phyloP scores from a whole-genome alignment of 2,113 vertebrate genomes.

The Stigmatopora nigra region DNA sequence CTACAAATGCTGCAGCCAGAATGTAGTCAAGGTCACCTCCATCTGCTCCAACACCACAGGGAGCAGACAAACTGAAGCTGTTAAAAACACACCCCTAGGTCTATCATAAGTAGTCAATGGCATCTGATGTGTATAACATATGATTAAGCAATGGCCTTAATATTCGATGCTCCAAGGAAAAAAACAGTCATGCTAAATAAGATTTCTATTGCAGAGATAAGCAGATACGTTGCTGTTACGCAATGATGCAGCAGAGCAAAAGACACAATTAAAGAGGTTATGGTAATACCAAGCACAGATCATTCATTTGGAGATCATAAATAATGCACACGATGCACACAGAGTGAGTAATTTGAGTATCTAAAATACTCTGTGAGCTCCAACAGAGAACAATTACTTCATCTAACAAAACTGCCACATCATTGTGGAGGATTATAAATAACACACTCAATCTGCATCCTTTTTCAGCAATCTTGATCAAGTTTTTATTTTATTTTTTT shows the following conservation, averaged over 20 bases:
- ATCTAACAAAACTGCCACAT: slow-evolving; percentile 3
- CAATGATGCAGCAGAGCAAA: not conserved
- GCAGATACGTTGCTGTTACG: slow-evolving; percentile 5
- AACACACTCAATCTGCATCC: slow-evolving; percentile 1
- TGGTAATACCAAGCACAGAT: slow-evolving; percentile 8
- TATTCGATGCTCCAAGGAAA: slow-evolving; percentile 6
- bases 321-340: slow-evolving; percentile 24
- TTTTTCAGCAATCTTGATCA: not conserved
- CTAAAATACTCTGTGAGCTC: slow-evolving; percentile 11
- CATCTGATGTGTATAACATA: slow-evolving; percentile 1
- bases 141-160: not conserved
- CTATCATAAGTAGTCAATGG: not conserved
- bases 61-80: slow-evolving; percentile 6
- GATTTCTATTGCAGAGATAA: not conserved
- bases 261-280: not conserved
- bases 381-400: slow-evolving; percentile 18
- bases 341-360: slow-evolving; percentile 11
- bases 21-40: slow-evolving; percentile 36
- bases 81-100: not conserved
- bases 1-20: not conserved
- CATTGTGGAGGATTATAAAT: not conserved
- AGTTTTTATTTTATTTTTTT: not conserved
- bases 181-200: slow-evolving; percentile 15
- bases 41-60: slow-evolving; percentile 9
- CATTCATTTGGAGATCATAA: slow-evolving; percentile 12